Evolutionary conservation across 1,140 invertebrate genomes (phyloP).

Genomic region (Hylaeus anthracinus): DNA sequence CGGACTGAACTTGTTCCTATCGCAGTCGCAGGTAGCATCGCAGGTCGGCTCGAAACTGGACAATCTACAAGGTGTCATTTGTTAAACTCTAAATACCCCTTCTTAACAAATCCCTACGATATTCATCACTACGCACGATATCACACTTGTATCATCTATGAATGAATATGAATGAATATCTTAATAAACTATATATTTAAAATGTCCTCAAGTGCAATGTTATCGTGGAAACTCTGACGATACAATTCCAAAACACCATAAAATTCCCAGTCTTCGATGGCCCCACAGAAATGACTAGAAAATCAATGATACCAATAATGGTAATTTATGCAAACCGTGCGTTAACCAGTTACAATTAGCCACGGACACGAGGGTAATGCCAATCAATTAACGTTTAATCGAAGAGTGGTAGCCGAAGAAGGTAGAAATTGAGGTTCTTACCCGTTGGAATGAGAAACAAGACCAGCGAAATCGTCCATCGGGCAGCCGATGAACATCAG

Average conservation of each 20-base stretch:
- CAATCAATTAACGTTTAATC: not conserved
- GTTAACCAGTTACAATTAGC: not conserved
- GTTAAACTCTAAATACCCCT: too few relatives aligned
- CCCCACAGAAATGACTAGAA: too few relatives aligned
- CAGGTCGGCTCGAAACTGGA: constrained; percentile 84
- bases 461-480: constrained; percentile 89
- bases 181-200: too few relatives aligned
- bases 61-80: constrained; percentile 60
- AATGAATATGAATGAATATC: too few relatives aligned
- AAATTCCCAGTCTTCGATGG: too few relatives aligned
- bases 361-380: not conserved
- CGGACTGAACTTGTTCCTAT: constrained; percentile 88
- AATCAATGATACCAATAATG: not conserved
- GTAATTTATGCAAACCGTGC: not conserved
- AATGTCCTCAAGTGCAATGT: too few relatives aligned
- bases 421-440: constrained; percentile 57
- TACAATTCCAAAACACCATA: too few relatives aligned
- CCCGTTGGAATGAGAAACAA: constrained; percentile 80
- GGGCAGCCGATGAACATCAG: constrained; percentile 95
- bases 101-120: too few relatives aligned
- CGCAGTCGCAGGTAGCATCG: constrained; percentile 86
- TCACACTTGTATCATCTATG: too few relatives aligned
- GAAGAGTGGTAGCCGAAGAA: not conserved
- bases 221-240: too few relatives aligned
- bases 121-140: too few relatives aligned